Conservation (phyloP, 2,797 vertebrate genomes). For the Sebastes cheni region DNA sequence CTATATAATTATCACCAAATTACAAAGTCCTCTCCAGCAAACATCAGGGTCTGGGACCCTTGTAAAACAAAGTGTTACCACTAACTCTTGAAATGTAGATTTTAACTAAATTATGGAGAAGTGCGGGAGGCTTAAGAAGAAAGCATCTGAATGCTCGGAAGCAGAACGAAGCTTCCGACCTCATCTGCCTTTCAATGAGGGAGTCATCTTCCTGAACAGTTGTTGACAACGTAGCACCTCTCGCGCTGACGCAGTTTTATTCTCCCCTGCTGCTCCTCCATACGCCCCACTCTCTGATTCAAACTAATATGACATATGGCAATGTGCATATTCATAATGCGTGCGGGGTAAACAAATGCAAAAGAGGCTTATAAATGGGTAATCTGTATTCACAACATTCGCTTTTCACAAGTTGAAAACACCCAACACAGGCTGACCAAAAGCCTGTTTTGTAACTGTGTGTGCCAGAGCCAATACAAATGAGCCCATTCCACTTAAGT, state of each 20-base stretch:
- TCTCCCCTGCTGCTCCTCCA: constrained; percentile 51
- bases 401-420: constrained; percentile 29
- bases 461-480: constrained; percentile 3
- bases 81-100: constrained; percentile 22
- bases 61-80: constrained; percentile 3
- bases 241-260: constrained; percentile 12
- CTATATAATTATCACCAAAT: not conserved
- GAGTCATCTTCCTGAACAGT: constrained; percentile 23
- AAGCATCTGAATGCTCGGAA: not conserved
- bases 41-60: not conserved
- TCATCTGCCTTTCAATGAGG: constrained; percentile 33
- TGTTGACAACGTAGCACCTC: constrained; percentile 39
- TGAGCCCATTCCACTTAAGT: constrained; percentile 9
- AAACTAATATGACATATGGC: constrained; percentile 57
- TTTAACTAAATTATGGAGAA: constrained; percentile 15
- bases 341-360: constrained; percentile 32
- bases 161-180: constrained; percentile 11
- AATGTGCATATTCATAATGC: constrained; percentile 38
- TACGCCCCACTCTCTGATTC: constrained; percentile 23
- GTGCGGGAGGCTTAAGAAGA: constrained; percentile 6
- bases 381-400: constrained; percentile 46
- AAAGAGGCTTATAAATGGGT: constrained; percentile 19
- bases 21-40: not conserved
- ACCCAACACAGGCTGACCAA: constrained; percentile 23
- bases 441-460: constrained; percentile 20